A percentile compares a stretch with the other conserved stretches of the same genome.
Evolutionary conservation across 2,888 invertebrate genomes (phyloP).

Genomic region (Gerris lacustris): DNA sequence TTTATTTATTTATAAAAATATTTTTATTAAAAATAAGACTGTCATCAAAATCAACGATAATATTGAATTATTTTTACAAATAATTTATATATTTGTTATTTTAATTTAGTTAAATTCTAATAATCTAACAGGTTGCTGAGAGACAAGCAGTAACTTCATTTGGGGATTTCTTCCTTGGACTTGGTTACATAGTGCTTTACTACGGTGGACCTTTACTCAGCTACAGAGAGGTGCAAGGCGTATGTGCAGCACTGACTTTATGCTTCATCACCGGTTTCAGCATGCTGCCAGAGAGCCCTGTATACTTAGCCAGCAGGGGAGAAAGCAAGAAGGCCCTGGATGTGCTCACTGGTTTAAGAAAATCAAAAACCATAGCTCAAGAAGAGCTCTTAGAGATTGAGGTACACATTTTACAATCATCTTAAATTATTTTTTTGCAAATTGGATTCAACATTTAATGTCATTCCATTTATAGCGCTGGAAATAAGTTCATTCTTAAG

Average conservation of each 20-base stretch:
- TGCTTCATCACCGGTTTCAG: neutral
- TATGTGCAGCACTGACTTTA: neutral
- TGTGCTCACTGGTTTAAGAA: neutral
- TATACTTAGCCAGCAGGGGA: neutral
- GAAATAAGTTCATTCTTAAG: no score
- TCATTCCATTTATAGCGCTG: no score
- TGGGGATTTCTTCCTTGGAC: neutral
- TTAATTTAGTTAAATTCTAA: no score
- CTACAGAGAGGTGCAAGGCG: neutral
- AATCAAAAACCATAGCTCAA: neutral
- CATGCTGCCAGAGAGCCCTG: conserved; percentile 4
- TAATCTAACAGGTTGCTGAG: neutral
- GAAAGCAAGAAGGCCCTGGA: neutral
- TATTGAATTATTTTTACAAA: no score
- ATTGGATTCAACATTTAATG: no score
- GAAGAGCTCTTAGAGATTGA: neutral
- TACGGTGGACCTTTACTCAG: neutral
- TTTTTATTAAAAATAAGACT: no score
- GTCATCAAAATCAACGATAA: no score
- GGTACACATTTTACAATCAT: neutral
- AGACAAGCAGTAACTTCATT: conserved; percentile 9
- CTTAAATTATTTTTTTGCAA: no score
- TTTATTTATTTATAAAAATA: no score
- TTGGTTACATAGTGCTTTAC: conserved; percentile 4
- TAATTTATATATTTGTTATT: no score